Percentiles rank a stretch among this genome's conserved stretches.
phyloP scores from a whole-genome alignment of 2,113 vertebrate genomes.

The Pungitius pungitius region DNA sequence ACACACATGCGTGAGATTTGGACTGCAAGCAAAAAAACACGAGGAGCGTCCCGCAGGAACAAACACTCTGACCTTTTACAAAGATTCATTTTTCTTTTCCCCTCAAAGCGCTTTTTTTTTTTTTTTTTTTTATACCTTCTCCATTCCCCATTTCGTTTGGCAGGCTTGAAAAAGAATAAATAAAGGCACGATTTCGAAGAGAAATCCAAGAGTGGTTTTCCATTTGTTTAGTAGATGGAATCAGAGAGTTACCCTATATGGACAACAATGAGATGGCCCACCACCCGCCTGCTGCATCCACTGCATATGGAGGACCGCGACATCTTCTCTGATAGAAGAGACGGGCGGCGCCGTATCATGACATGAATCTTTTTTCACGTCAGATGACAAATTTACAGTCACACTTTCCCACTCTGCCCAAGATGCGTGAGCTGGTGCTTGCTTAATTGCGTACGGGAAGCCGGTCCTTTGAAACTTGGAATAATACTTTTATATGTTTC shows the following conservation, averaged over 20 bases:
- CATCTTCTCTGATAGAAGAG: constrained; percentile 1
- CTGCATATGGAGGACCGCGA: background rate
- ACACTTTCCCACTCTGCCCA: background rate
- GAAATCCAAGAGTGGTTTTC: constrained; percentile 36
- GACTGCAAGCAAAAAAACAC: constrained; percentile 37
- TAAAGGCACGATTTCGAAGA: constrained; percentile 13
- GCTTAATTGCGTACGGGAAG: constrained; percentile 4
- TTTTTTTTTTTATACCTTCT: constrained; percentile 46
- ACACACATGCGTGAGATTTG: constrained; percentile 17
- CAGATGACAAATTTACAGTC: constrained; percentile 11
- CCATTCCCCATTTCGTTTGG: constrained; percentile 53
- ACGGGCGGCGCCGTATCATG: background rate
- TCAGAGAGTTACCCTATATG: constrained; percentile 13
- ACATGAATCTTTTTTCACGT: constrained; percentile 7
- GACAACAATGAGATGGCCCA: constrained; percentile 16
- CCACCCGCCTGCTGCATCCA: constrained; percentile 39
- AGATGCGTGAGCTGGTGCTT: background rate
- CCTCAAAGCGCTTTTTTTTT: constrained; percentile 31
- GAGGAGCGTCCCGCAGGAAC: constrained; percentile 37
- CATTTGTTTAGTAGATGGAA: constrained; percentile 19
- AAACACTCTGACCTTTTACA: constrained; percentile 64
- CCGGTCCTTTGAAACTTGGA: constrained; percentile 29
- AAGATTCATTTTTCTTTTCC: constrained; percentile 49
- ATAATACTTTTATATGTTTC: constrained; percentile 47
- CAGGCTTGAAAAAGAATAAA: constrained; percentile 17